Evolutionary conservation across 1,140 invertebrate species (phyloP), one percentile per base, ranked within the genome.

Genomic region (Aphelinus atriplicis): DNA sequence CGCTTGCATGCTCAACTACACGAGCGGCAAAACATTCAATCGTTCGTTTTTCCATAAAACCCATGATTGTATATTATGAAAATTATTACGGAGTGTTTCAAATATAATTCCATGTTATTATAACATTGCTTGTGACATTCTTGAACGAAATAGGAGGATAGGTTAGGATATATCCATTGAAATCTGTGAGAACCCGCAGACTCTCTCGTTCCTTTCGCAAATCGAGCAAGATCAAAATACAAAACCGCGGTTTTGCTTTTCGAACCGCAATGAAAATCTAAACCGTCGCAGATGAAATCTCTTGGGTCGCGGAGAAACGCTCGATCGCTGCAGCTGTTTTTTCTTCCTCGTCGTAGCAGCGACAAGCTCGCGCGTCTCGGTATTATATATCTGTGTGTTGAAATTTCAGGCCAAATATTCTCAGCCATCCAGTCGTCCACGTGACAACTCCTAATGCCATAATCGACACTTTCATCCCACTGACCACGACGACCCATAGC

Each of bases 381-480:
- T 26, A 26, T 26, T 26, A 26, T 26, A 26, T 26, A 26, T 26
- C 26, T 26, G 26, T 26, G 26, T 26, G 26, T 26, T 26, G 26
- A 26, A 26, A 26, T 26, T 73, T 47, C 79, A 87, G 85, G 65
- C 81, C 83, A 7, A 87, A 87, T 64, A 78, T 83, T 66, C 74
- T 86, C 10, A 86, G 82, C 77, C 84, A 86, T 79, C 83, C 83
- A 60, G 81, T 80, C 7, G 80, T 85, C 47, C 84, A 85, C 71
- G 84, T 86, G 69, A 86, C 85, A 48, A 87, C 85, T 6, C 85
- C 85, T n/a, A 87, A 87, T 68, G 83, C 82, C 62, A 84, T 86
- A 76, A 80, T 84, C 45, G 84, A 86, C 73, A 84, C 83, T 45
- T 85, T 83, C 56, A 80, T 85, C 53, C 84, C 86, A 10, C 51